Base-by-base conservation (phyloP, 2,113 vertebrate genomes). In the Mellivora capensis region DNA sequence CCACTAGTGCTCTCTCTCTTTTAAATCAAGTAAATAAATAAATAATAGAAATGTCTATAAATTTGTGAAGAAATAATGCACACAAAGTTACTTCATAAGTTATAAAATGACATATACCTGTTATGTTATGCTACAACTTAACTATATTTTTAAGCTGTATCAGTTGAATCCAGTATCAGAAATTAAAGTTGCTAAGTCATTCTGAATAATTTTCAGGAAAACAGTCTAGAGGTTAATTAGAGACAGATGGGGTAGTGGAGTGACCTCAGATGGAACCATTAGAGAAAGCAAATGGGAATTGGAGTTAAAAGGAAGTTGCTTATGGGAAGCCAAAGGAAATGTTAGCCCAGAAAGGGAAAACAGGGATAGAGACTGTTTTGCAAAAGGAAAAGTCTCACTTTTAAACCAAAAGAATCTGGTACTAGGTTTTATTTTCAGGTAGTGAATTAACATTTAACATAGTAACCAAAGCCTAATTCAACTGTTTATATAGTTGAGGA, bases 161-260 rank as follows among this genome's bases (percentile, higher is more conserved):
- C 52, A 80, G 15, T 61, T 82, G 42, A 86, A 67, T 76, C 49
- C 39, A 74, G 2, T 31, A 14, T 44, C 64, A 31, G 31, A 91
- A 96, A 91, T 79, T 77, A 90, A 91, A 71, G 13, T 81, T 82
- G 37, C 61, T 92, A 89, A 91, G 87, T 93, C 52, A 92, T 96
- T 79, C 12, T 59, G 31, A 96, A 44, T 90, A 83, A 74, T 72
- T 39, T 92, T 84, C n/a, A 76, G 34, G 20, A 61, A 92, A 80
- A 84, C 4, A 90, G 34, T 27, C 44, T 39, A n/a, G 14, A 92
- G 62, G 64, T 77, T 91, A 90, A 85, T 96, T 76, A 93, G 67
- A 84, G 52, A 71, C 37, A 83, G 79, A 84, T 57, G n/a, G 59
- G 42, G 25, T 90, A 76, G 87, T 64, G 37, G 29, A 87, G 52